A percentile compares a stretch with the other conserved stretches of the same genome.
Evolutionary conservation across 2,113 vertebrate genomes (phyloP).

Genomic region (Cervus canadensis): DNA sequence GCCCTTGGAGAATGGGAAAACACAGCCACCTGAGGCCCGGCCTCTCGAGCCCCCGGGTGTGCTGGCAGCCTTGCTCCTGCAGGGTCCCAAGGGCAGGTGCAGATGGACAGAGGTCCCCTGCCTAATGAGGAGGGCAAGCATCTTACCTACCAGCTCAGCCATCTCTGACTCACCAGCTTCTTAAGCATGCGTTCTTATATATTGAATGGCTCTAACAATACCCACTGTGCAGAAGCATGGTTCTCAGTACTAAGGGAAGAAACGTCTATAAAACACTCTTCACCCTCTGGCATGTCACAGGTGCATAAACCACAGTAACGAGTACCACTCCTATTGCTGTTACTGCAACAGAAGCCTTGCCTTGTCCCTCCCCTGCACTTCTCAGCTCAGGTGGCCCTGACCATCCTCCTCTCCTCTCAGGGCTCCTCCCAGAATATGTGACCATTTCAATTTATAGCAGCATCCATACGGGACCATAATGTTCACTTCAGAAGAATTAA

Average conservation of each 20-base stretch:
- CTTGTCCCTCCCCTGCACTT: background rate
- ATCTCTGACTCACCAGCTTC: background rate
- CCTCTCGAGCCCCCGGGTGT: fast-evolving
- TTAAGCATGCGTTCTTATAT: background rate
- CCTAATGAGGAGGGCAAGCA: fast-evolving
- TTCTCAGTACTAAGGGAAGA: background rate
- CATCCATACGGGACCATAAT: background rate
- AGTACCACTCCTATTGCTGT: fast-evolving
- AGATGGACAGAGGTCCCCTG: fast-evolving
- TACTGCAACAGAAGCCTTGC: background rate
- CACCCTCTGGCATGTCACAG: background rate
- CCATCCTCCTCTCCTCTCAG: background rate
- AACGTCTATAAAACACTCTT: fast-evolving
- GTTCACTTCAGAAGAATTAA: background rate
- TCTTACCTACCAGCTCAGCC: background rate
- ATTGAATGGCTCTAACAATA: background rate
- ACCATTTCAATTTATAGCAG: background rate
- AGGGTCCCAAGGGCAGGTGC: background rate
- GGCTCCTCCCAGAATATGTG: background rate
- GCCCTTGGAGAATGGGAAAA: background rate
- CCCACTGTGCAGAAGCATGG: background rate
- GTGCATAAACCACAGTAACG: background rate
- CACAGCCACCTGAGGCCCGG: background rate
- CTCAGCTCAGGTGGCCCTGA: background rate
- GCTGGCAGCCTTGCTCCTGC: background rate